Conservation (phyloP, 2,888 invertebrate genomes). For the Dasypogon diadema region DNA sequence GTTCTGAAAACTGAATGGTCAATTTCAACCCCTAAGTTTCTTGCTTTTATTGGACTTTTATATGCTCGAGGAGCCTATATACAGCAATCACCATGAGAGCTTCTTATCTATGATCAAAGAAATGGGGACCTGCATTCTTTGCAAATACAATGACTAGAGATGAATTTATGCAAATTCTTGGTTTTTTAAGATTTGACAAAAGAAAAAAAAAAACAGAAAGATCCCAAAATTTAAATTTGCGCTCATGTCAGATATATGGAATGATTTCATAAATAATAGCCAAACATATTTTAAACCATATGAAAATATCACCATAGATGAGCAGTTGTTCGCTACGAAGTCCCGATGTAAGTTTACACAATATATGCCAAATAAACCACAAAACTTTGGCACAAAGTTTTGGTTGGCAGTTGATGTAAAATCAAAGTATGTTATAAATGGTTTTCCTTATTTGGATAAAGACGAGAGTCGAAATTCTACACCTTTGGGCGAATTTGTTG, state of each 20-base stretch:
- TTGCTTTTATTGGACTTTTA: slow-evolving; percentile 9
- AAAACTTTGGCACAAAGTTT: slow-evolving; percentile 58
- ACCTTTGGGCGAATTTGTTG: slow-evolving; percentile 36
- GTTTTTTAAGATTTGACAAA: slow-evolving; percentile 1
- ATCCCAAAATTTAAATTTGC: not conserved
- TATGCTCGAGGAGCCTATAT: not conserved
- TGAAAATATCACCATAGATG: slow-evolving; percentile 29
- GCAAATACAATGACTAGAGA: slow-evolving; percentile 11
- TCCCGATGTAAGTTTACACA: slow-evolving; percentile 54
- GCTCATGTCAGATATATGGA: slow-evolving; percentile 14
- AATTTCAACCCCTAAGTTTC: not conserved
- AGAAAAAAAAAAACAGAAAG: not conserved
- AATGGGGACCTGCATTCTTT: not conserved
- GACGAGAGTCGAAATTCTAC: slow-evolving; percentile 16
- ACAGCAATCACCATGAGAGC: not conserved
- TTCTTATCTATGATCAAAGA: not conserved
- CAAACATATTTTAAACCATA: slow-evolving; percentile 23
- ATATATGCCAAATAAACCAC: slow-evolving; percentile 59
- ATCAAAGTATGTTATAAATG: slow-evolving; percentile 58
- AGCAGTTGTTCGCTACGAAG: slow-evolving; percentile 5
- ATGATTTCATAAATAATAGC: not conserved
- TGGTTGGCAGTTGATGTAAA: slow-evolving; percentile 58
- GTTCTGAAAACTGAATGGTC: not conserved
- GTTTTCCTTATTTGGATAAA: slow-evolving; percentile 54
- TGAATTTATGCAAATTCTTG: slow-evolving; percentile 7